Conservation (phyloP, 2,888 invertebrate species). For the Eremobia ochroleuca region DNA sequence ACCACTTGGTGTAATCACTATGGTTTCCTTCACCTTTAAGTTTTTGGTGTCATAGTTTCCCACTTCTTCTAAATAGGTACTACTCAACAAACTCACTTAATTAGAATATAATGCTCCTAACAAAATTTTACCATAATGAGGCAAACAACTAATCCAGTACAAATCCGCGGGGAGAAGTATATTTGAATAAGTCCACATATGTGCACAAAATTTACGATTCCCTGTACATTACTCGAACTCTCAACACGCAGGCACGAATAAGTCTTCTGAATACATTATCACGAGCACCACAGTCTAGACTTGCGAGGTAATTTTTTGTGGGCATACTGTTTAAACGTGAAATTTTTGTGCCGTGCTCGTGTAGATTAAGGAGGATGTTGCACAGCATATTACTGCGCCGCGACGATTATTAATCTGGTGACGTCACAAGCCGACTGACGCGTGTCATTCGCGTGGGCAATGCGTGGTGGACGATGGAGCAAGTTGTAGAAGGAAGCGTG, state of each 20-base stretch:
- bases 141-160: constrained; percentile 16
- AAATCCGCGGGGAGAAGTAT: constrained; percentile 35
- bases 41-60: not conserved
- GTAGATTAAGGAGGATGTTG: constrained; percentile 37
- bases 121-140: constrained; percentile 11
- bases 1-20: not conserved
- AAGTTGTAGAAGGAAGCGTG: constrained; percentile 2
- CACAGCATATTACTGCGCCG: constrained; percentile 37
- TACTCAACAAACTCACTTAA: not conserved
- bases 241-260: constrained; percentile 38
- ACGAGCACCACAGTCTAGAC: constrained; percentile 28
- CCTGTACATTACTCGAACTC: constrained; percentile 48
- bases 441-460: constrained; percentile 44
- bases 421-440: constrained; percentile 61
- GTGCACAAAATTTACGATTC: constrained; percentile 53
- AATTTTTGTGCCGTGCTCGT: not conserved
- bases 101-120: not conserved
- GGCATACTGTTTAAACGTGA: constrained; percentile 17
- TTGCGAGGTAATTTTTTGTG: constrained; percentile 9
- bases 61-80: not conserved
- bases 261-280: constrained; percentile 38
- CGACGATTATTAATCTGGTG: constrained; percentile 61
- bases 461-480: constrained; percentile 18
- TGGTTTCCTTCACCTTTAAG: not conserved
- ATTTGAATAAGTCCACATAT: constrained; percentile 44